Conservation (phyloP, 2,113 vertebrate species). For the Oenanthe oenanthe region DNA sequence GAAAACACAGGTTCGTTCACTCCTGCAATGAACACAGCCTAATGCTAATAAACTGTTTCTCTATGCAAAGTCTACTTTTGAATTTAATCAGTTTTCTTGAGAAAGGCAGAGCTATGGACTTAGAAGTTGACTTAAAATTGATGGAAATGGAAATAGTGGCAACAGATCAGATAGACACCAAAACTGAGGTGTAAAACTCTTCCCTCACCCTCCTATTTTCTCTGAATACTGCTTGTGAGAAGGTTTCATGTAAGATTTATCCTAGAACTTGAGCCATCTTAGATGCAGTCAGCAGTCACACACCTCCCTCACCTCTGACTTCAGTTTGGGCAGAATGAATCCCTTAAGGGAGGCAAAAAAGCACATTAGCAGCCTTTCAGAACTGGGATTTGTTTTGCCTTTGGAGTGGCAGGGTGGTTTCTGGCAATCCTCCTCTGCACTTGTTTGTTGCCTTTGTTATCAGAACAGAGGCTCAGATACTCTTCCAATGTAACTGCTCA, state of each 20-base stretch:
- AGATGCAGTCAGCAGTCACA: background rate
- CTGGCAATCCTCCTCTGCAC: background rate
- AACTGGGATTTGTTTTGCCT: background rate
- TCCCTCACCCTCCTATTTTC: background rate
- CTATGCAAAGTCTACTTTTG: background rate
- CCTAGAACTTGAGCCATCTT: background rate
- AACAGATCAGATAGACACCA: background rate
- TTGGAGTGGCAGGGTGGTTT: background rate
- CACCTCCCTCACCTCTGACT: background rate
- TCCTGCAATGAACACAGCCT: background rate
- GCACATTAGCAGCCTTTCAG: background rate
- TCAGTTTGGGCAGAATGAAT: background rate
- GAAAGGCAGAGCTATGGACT: background rate
- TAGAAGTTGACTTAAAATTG: background rate
- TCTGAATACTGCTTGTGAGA: background rate
- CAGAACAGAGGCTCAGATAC: background rate
- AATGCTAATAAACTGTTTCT: background rate
- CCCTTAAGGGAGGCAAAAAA: background rate
- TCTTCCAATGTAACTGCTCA: accelerated
- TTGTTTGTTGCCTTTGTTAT: background rate
- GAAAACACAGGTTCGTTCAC: background rate
- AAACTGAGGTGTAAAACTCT: background rate
- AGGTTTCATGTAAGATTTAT: background rate
- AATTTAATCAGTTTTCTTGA: background rate
- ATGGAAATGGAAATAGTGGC: background rate